Evolutionary conservation across 2,113 vertebrate genomes (phyloP).

Genomic region (Poeciliopsis occidentalis): DNA sequence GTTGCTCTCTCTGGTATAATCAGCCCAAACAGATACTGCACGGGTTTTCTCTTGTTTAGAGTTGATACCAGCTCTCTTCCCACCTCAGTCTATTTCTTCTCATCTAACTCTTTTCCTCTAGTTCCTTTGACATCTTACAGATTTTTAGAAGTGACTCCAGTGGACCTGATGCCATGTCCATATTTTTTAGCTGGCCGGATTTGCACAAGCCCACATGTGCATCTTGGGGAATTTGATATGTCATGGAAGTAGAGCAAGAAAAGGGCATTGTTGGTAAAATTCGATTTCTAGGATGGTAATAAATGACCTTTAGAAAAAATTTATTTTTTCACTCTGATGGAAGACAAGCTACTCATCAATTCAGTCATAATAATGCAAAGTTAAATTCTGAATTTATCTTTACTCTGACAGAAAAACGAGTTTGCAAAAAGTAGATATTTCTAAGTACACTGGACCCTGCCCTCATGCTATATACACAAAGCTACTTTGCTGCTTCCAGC

Average conservation of each 20-base stretch:
- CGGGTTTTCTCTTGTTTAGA: slow-evolving; percentile 11
- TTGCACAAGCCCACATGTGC: background rate
- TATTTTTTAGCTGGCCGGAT: background rate
- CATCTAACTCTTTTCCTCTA: slow-evolving; percentile 15
- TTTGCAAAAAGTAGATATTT: slow-evolving; percentile 23
- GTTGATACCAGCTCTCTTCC: slow-evolving; percentile 23
- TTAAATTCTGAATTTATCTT: slow-evolving; percentile 25
- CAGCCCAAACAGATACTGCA: slow-evolving; percentile 16
- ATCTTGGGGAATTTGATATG: slow-evolving; percentile 16
- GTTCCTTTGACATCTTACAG: slow-evolving; percentile 1
- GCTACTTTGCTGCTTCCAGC: background rate
- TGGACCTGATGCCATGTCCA: background rate
- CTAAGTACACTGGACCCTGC: background rate
- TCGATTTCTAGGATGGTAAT: slow-evolving; percentile 38
- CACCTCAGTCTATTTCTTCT: slow-evolving; percentile 15
- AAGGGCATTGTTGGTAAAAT: slow-evolving; percentile 35
- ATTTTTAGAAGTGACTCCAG: slow-evolving; percentile 15
- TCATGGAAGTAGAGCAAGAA: slow-evolving; percentile 11
- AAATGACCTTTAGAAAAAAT: slow-evolving; percentile 63
- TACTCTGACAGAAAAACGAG: slow-evolving; percentile 41
- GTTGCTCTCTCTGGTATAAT: slow-evolving; percentile 24
- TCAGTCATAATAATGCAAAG: slow-evolving; percentile 38
- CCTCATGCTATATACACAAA: no score
- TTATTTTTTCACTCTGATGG: slow-evolving; percentile 14
- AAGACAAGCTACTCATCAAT: slow-evolving; percentile 43